phyloP scores from a whole-genome alignment of 2,797 vertebrate genomes.

The Valencia hispanica region DNA sequence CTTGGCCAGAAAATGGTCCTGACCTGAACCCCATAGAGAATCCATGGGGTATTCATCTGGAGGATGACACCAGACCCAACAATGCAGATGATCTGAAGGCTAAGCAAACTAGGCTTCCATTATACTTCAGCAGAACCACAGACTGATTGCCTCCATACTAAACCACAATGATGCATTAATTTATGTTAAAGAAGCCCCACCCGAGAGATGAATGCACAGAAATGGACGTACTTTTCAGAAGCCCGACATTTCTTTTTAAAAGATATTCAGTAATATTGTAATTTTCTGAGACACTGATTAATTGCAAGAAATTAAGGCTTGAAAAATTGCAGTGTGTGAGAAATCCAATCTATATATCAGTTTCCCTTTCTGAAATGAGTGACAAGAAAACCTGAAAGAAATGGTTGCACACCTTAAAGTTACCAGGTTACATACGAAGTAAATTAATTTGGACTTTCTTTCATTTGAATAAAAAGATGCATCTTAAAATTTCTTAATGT shows the following conservation, averaged over 20 bases:
- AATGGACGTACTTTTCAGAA: not conserved
- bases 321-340: not conserved
- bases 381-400: not conserved
- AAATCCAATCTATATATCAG: not conserved
- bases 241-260: too few species aligned
- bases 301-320: not conserved
- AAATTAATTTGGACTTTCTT: not conserved
- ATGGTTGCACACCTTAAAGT: not conserved
- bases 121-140: too few species aligned
- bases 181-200: too few species aligned
- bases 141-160: too few species aligned
- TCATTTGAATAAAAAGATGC: not conserved
- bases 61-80: too few species aligned
- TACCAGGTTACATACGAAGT: not conserved
- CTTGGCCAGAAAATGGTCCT: too few species aligned
- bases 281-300: not conserved
- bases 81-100: too few species aligned
- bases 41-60: too few species aligned
- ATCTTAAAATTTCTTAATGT: not conserved
- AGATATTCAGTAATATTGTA: not conserved
- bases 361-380: not conserved
- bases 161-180: too few species aligned
- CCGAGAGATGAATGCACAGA: not conserved
- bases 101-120: too few species aligned
- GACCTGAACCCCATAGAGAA: too few species aligned